Evolutionary conservation across 2,888 invertebrate species (phyloP).

Genomic region (Brachynemurus nebulosus): DNA sequence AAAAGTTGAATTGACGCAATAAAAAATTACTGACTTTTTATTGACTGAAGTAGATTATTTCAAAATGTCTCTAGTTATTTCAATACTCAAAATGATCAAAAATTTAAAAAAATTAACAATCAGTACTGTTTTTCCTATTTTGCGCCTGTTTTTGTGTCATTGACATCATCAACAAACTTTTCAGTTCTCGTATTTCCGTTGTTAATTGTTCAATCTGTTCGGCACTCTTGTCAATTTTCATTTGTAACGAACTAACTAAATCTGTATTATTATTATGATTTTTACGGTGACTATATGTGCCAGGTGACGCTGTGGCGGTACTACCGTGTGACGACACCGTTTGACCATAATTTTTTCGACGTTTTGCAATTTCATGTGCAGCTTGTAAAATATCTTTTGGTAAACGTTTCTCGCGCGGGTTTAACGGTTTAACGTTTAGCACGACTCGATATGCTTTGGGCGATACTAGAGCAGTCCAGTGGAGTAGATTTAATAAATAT

Average conservation of each 20-base stretch:
- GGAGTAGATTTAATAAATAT: constrained; percentile 56
- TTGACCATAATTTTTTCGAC: constrained; percentile 53
- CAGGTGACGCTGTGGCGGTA: constrained; percentile 36
- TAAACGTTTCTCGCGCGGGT: constrained; percentile 67
- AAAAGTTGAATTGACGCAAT: no score
- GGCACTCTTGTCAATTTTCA: constrained; percentile 50
- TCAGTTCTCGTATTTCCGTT: constrained; percentile 54
- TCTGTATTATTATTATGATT: constrained; percentile 46
- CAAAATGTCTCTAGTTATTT: no score
- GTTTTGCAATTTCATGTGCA: constrained; percentile 68
- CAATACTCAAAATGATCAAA: no score
- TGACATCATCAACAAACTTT: constrained; percentile 25
- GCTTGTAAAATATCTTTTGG: constrained; percentile 67
- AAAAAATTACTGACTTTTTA: no score
- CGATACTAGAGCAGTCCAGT: constrained; percentile 65
- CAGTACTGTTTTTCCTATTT: constrained; percentile 10
- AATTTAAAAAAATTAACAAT: constrained; percentile 3
- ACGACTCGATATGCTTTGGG: constrained; percentile 73
- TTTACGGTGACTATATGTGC: constrained; percentile 35
- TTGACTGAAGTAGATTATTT: no score
- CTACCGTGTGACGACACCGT: constrained; percentile 53
- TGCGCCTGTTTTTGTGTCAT: constrained; percentile 9
- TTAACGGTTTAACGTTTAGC: constrained; percentile 67
- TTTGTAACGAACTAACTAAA: constrained; percentile 35
- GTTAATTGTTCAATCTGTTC: constrained; percentile 51